Percentiles rank a stretch among this genome's conserved stretches.
Conservation (phyloP, 1,140 invertebrate genomes). For the Bombus huntii region DNA sequence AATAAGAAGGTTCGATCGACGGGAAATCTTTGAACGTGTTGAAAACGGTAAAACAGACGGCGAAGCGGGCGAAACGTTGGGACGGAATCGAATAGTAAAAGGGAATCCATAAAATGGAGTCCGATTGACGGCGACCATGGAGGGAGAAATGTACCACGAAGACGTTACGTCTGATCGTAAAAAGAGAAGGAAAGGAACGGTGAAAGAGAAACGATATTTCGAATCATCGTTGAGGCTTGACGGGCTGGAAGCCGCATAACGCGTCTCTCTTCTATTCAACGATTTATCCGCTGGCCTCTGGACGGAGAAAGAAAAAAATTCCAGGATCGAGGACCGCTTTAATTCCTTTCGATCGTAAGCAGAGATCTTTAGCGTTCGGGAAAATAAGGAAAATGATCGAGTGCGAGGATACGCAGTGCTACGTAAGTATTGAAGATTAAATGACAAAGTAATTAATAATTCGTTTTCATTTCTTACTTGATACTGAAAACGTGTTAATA, state of each 20-base stretch:
- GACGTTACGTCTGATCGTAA: conserved; percentile 23
- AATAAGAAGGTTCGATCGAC: conserved; percentile 9
- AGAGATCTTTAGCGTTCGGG: neutral
- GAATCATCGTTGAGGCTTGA: conserved; percentile 11
- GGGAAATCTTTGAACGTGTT: conserved; percentile 27
- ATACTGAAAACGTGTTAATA: too few species aligned
- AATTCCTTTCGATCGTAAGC: neutral
- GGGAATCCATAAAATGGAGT: conserved; percentile 51
- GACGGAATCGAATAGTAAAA: conserved; percentile 37
- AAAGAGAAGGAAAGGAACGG: neutral
- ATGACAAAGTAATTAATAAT: neutral
- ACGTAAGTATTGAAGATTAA: neutral
- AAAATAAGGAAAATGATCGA: too few species aligned
- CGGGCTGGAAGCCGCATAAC: conserved; percentile 8
- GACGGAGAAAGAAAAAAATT: neutral
- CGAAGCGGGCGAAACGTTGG: conserved; percentile 10
- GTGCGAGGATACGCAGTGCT: neutral
- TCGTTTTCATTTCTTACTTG: neutral
- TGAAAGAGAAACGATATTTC: conserved; percentile 14
- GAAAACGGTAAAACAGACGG: conserved; percentile 32
- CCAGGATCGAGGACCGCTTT: neutral
- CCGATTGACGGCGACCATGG: conserved; percentile 14
- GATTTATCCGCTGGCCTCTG: neutral
- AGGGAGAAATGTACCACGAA: conserved; percentile 44
- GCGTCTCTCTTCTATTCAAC: neutral